Evolutionary conservation across 2,888 invertebrate species (phyloP), one percentile per base, ranked within the genome.

Genomic region (Diaphora mendica): DNA sequence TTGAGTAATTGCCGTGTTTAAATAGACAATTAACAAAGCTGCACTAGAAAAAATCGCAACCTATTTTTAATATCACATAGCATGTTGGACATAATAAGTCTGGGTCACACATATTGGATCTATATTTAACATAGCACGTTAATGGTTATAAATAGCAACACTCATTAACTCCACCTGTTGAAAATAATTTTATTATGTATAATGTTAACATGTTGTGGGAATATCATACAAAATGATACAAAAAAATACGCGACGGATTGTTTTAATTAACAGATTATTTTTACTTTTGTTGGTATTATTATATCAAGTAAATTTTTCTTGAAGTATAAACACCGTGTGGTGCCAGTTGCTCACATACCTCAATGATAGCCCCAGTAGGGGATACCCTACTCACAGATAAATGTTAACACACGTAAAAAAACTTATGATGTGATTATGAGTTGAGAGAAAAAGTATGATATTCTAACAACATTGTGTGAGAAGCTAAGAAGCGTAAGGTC

Each of bases 401-500:
- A 20, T 17, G 48, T 23, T 51, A 7, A 20, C 20, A 51, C 48
- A 48, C 48, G 15, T 35, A 23, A 51, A 51, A 23, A 7, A 51
- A 51, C 20, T 4, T 48, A 7, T 48, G n/a, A 62, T 62, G 2
- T 59, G 9, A 4, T 26, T 59, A 59, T 59, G 26, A 59, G 59
- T 69, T 23, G 9, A 42, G 30, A 59, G 23, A 30, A 30, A 67
- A 55, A 17, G 51, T 35, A 44, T 72, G 77, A 85, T 85, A 82
- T 87, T 85, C 73, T 76, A 81, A 85, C 88, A 87, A 83, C 86
- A 82, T 78, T 55, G 30, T 84, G 87, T 91, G 90, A 91, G 80
- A 93, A 93, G 93, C 93, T 90, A 93, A 93, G 78, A 92, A 92
- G 92, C 91, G 78, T 85, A 82, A 81, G 88, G 86, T 77, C 79